Evolutionary conservation across 2,113 vertebrate genomes (phyloP).

Genomic region (Chauna torquata): DNA sequence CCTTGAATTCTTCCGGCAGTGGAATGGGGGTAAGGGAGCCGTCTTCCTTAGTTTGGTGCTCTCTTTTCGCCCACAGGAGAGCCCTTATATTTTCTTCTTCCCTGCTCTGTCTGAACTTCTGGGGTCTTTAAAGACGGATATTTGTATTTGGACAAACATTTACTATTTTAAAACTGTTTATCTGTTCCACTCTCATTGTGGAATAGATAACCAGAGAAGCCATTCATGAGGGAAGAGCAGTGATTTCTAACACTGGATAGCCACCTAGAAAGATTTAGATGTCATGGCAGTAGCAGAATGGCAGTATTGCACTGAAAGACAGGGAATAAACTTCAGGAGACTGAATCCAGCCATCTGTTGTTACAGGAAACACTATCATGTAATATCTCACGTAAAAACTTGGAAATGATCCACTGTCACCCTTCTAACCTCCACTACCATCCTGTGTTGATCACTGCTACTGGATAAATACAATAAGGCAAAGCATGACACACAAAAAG

Average conservation of each 20-base stretch:
- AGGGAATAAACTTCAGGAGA: background rate
- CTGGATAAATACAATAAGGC: background rate
- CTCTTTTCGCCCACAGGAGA: constrained; percentile 7
- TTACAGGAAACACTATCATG: background rate
- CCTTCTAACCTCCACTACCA: background rate
- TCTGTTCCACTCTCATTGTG: background rate
- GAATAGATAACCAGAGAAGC: background rate
- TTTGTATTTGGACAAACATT: background rate
- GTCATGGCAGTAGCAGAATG: background rate
- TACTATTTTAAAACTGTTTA: background rate
- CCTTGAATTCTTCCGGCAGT: background rate
- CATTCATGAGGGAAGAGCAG: background rate
- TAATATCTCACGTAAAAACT: background rate
- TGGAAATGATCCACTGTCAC: background rate
- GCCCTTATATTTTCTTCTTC: background rate
- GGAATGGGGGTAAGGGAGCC: background rate
- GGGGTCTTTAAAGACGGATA: background rate
- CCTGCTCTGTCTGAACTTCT: background rate
- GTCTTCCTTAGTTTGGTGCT: background rate
- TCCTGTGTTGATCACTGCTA: background rate
- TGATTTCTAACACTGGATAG: background rate
- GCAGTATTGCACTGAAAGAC: background rate
- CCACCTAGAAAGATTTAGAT: background rate
- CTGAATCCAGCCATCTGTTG: background rate
- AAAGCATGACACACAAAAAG: background rate